Evolutionary conservation across 2,888 invertebrate genomes (phyloP), one percentile per base, ranked within the genome.

Genomic region (Galerucella calmariensis): DNA sequence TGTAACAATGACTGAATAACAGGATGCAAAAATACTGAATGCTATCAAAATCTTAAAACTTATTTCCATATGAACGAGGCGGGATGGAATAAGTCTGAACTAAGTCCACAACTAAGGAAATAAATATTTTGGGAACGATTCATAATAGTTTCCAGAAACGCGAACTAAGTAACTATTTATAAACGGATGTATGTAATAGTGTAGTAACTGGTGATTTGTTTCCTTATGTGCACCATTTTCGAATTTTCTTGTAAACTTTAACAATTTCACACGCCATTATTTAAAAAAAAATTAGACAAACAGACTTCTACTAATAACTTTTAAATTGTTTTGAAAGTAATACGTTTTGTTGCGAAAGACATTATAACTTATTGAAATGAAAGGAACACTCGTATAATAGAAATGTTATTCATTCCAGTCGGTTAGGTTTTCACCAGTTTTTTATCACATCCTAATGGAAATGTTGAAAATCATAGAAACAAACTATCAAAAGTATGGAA

Each of bases 161-260:
- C 51, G 62, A 53, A 61, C 69, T 77, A 74, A 75, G 67, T 73
- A 75, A 75, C 75, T 65, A 74, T 77, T 75, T 74, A 69, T 74
- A 77, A 72, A 62, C 72, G 75, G 75, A 74, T 74, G 74, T 67
- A 72, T 63, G 67, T 72, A 75, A 72, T 69, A 74, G 72, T 67
- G 35, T 70, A 70, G 69, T 70, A 73, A 66, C 63, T 66, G 66
- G 65, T 61, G 67, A 74, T 69, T 61, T 69, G 69, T 69, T 69
- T 44, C 65, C 70, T 65, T 58, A 71, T 71, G 65, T 71, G 63
- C 70, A 35, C 70, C 53, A 44, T 70, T 67, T 61, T 56, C 69
- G 62, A 67, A 16, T 66, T 61, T 46, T 56, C 66, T 74, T 58
- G 67, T 35, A 67, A 73, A 76, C 70, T 73, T 76, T 74, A 62